phyloP scores from a whole-genome alignment of 1,140 invertebrate genomes.

The Dinothrombium tinctorium region DNA sequence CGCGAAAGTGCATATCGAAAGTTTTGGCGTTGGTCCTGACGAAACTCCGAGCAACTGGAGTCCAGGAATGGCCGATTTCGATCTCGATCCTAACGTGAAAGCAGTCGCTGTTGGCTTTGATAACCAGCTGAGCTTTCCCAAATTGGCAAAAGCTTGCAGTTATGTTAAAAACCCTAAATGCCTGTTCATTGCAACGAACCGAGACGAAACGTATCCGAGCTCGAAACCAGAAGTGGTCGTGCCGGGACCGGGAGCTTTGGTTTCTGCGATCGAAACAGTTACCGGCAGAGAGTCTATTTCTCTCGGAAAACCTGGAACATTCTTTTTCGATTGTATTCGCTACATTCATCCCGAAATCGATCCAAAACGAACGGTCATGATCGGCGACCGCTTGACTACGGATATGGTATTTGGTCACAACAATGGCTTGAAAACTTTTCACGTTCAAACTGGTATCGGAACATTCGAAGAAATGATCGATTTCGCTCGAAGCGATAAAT shows the following conservation, averaged over 20 bases:
- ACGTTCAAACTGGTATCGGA: slow-evolving; percentile 60
- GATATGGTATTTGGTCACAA: slow-evolving; percentile 62
- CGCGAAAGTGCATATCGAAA: slow-evolving; percentile 17
- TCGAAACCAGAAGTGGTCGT: slow-evolving; percentile 3
- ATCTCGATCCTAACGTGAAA: slow-evolving; percentile 35
- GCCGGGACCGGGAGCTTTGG: slow-evolving; percentile 54
- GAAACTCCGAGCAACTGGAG: slow-evolving; percentile 14
- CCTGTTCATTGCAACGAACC: slow-evolving; percentile 75
- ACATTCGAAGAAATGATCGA: slow-evolving; percentile 34
- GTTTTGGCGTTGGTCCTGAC: slow-evolving; percentile 20
- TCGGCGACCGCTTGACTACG: slow-evolving; percentile 70
- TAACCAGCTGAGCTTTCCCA: slow-evolving; percentile 63
- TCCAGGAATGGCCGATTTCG: too few relatives aligned
- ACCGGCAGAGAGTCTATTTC: slow-evolving; percentile 49
- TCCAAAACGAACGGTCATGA: slow-evolving; percentile 60
- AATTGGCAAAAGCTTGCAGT: slow-evolving; percentile 53
- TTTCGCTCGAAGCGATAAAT: slow-evolving; percentile 28
- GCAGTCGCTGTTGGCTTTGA: slow-evolving; percentile 89
- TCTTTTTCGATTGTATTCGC: slow-evolving; percentile 31
- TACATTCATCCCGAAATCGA: slow-evolving; percentile 35
- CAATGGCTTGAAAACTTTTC: slow-evolving; percentile 54
- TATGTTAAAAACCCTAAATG: slow-evolving; percentile 38
- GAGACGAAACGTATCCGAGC: slow-evolving; percentile 51
- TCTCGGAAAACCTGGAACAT: slow-evolving; percentile 55
- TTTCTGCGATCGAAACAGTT: slow-evolving; percentile 53